Conservation (phyloP, 2,888 invertebrate genomes). For the Netelia fuscicornis region DNA sequence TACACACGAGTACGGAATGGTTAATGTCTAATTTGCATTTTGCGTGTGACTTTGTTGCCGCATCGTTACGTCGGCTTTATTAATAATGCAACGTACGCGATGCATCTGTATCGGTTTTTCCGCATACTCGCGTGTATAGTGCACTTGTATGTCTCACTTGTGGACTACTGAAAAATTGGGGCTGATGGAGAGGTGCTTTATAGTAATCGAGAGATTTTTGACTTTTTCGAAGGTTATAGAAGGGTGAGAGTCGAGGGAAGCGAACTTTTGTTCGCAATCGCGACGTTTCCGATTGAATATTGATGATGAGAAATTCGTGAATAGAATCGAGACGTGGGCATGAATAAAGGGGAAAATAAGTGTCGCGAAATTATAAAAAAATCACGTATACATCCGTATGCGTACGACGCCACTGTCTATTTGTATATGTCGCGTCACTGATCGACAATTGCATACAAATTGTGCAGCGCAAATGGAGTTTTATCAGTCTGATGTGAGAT, state of each 20-base stretch:
- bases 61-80: conserved; percentile 77
- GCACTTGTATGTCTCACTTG: background rate
- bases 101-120: conserved; percentile 61
- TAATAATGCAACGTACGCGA: conserved; percentile 79
- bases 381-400: conserved; percentile 36
- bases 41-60: conserved; percentile 80
- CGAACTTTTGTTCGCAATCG: conserved; percentile 16
- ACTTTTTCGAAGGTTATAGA: too few relatives aligned
- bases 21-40: conserved; percentile 79
- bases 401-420: background rate
- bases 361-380: conserved; percentile 21
- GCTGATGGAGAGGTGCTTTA: conserved; percentile 7
- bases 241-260: too few relatives aligned
- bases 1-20: conserved; percentile 63
- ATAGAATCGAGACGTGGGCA: conserved; percentile 21
- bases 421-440: too few relatives aligned
- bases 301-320: conserved; percentile 52
- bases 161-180: background rate
- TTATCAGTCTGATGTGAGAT: too few relatives aligned
- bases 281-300: conserved; percentile 49
- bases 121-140: background rate
- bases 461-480: too few relatives aligned
- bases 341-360: conserved; percentile 23
- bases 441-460: too few relatives aligned
- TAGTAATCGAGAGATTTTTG: too few relatives aligned